These are phyloP conservation scores for Hylaeus volcanicus DNA, from an alignment of 1,140 invertebrate genomes.

Conservation along the genomic window DNA sequence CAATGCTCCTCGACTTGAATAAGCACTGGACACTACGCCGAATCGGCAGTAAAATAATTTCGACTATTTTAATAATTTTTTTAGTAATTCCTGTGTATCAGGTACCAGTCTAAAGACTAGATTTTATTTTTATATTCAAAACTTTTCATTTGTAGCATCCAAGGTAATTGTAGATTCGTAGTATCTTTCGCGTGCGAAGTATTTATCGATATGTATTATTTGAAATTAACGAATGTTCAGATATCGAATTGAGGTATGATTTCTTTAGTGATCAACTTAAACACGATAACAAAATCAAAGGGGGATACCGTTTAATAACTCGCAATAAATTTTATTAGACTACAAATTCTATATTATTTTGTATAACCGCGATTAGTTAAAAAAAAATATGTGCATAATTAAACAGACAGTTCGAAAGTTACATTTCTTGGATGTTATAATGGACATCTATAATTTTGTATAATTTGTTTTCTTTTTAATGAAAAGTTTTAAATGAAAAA, in stretches of 20 bases:
- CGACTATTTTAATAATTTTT: constrained; percentile 34
- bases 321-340: no score
- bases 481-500: neutral
- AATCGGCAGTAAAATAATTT: constrained; percentile 40
- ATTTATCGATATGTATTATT: no score
- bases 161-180: constrained; percentile 13
- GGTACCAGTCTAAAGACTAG: constrained; percentile 37
- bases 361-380: neutral
- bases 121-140: constrained; percentile 30
- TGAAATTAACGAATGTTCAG: no score
- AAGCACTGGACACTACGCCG: constrained; percentile 35
- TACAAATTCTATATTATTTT: neutral
- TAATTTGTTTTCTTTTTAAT: neutral
- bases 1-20: constrained; percentile 43
- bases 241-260: no score
- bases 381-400: neutral
- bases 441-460: neutral
- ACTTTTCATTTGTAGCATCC: constrained; percentile 13
- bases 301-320: no score
- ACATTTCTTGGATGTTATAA: constrained; percentile 35
- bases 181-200: no score
- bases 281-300: no score
- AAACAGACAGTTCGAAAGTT: neutral
- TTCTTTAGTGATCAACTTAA: no score
- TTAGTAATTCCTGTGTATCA: constrained; percentile 40